Percentiles rank a stretch among this genome's conserved stretches.
These are phyloP conservation scores for Pteruthius melanotis DNA, from an alignment of 2,113 vertebrate species.

Conservation along the genomic window DNA sequence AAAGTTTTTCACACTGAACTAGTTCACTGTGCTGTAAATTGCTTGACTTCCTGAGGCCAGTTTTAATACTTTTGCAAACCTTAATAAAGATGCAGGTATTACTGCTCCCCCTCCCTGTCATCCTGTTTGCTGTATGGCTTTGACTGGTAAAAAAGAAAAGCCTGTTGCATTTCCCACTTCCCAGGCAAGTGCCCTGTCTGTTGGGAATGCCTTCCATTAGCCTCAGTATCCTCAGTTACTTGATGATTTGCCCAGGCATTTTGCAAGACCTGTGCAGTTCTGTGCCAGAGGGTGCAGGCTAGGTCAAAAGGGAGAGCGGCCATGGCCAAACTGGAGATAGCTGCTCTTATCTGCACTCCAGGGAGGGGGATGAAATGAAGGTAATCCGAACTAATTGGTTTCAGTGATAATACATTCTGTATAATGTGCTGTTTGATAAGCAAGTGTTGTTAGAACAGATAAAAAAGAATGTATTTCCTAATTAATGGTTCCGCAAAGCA, in stretches of 20 bases:
- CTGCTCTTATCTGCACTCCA: neutral
- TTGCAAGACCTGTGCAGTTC: neutral
- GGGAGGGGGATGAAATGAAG: neutral
- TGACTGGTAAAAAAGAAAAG: neutral
- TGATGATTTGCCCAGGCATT: neutral
- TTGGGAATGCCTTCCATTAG: neutral
- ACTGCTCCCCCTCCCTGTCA: rapidly evolving
- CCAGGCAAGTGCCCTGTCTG: neutral
- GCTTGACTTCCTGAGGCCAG: neutral
- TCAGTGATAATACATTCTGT: neutral
- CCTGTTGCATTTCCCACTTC: neutral
- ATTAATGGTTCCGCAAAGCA: neutral
- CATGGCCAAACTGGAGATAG: neutral
- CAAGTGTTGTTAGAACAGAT: neutral
- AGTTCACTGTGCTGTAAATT: neutral
- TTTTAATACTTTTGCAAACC: neutral
- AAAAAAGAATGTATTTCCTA: neutral
- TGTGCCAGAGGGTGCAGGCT: neutral
- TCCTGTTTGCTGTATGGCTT: neutral
- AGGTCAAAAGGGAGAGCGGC: neutral
- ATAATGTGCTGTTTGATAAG: neutral
- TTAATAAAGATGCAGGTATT: neutral
- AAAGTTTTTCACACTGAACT: neutral
- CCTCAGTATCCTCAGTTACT: neutral
- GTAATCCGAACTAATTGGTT: neutral